A percentile compares a stretch with the other conserved stretches of the same genome.
These are phyloP conservation scores for Drosophila imparisetae DNA, from an alignment of 2,888 invertebrate genomes.

Conservation along the genomic window DNA sequence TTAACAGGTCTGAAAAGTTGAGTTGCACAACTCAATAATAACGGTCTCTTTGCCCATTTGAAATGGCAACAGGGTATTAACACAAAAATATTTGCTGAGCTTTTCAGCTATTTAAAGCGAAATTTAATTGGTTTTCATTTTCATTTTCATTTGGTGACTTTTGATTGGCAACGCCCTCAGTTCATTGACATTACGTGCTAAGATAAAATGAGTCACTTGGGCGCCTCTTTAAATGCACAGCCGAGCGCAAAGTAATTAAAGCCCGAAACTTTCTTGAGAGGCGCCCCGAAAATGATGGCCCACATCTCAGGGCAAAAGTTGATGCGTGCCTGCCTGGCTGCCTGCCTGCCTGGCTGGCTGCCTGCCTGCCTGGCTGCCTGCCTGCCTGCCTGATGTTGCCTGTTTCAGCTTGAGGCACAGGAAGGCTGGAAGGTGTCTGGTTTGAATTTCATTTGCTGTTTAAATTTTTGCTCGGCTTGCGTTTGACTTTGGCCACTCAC, in stretches of 20 bases:
- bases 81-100: conserved; percentile 20
- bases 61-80: conserved; percentile 16
- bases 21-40: neutral
- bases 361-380: conserved; percentile 11
- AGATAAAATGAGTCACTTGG: conserved; percentile 47
- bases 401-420: neutral
- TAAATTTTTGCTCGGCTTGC: conserved; percentile 28
- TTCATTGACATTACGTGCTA: conserved; percentile 65
- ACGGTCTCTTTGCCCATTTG: neutral
- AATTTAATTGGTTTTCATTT: conserved; percentile 68
- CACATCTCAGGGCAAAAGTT: conserved; percentile 21
- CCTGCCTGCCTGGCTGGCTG: too few relatives aligned
- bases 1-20: neutral
- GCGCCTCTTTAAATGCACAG: conserved; percentile 39
- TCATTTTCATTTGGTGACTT: conserved; percentile 31
- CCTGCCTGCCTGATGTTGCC: conserved; percentile 13
- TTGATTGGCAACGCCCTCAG: conserved; percentile 47
- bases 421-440: neutral
- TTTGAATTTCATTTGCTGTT: conserved; percentile 21
- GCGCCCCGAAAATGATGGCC: conserved; percentile 1
- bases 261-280: conserved; percentile 26
- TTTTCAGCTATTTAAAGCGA: conserved; percentile 61
- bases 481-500: conserved; percentile 45
- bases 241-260: conserved; percentile 67
- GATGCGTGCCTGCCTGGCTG: conserved; percentile 7